These are phyloP conservation scores for Theocolax elegans DNA, from an alignment of 1,140 invertebrate species.

Conservation along the genomic window DNA sequence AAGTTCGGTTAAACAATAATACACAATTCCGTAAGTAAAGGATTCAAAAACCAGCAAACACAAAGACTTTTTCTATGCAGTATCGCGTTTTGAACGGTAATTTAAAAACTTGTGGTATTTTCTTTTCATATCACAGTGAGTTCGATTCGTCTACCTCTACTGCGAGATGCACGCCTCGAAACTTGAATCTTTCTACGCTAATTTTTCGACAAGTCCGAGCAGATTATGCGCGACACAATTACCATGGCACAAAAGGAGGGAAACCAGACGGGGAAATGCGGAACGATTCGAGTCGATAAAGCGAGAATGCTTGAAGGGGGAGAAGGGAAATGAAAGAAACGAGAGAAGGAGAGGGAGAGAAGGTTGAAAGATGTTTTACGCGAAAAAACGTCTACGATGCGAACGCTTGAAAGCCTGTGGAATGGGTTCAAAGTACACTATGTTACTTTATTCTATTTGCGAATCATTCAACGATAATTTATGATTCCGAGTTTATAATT, in stretches of 20 bases:
- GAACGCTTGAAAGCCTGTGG: not conserved
- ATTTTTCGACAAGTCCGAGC: constrained; percentile 3
- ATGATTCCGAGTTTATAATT: too few relatives aligned
- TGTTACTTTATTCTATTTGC: not conserved
- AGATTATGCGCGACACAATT: constrained; percentile 30
- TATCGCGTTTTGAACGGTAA: constrained; percentile 27
- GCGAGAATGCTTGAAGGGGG: not conserved
- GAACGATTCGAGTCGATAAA: not conserved
- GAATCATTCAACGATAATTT: too few relatives aligned
- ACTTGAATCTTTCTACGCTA: constrained; percentile 6
- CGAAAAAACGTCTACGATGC: not conserved
- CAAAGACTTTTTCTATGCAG: constrained; percentile 20
- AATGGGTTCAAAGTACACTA: not conserved
- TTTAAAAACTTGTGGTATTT: constrained; percentile 22
- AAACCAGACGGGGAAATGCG: not conserved
- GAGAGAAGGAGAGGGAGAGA: too few relatives aligned
- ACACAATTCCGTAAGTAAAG: too few relatives aligned
- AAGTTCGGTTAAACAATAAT: too few relatives aligned
- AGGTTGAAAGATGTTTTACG: not conserved
- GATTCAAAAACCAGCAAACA: not conserved
- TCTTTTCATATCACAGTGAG: too few relatives aligned
- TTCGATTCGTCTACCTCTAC: too few relatives aligned
- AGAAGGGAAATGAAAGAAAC: too few relatives aligned
- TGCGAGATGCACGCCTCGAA: too few relatives aligned
- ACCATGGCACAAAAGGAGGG: not conserved